Conservation (phyloP, 2,797 vertebrate genomes). For the Epinephelus coioides region DNA sequence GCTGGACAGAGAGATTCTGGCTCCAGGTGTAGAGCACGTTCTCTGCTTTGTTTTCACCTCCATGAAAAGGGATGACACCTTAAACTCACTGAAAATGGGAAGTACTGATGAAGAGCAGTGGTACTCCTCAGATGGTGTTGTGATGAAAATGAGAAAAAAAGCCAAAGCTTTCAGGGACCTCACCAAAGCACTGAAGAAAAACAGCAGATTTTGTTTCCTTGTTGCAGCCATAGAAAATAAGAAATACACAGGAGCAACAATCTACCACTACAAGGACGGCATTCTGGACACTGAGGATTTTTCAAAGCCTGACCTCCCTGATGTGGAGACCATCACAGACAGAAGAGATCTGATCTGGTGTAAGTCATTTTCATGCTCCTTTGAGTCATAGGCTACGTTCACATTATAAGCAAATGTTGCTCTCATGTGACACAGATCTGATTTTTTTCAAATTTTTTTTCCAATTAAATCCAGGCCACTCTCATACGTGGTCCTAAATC, state of each 20-base stretch:
- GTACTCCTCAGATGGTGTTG: slow-evolving; percentile 5
- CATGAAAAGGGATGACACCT: not conserved
- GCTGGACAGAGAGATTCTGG: slow-evolving; percentile 33
- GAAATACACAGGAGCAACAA: slow-evolving; percentile 44
- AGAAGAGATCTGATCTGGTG: not conserved
- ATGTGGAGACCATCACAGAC: not conserved
- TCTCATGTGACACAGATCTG: no score
- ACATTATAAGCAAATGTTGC: no score
- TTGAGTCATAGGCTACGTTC: no score
- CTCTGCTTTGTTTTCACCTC: slow-evolving; percentile 59
- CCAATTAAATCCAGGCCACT: no score
- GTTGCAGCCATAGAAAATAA: slow-evolving; percentile 11
- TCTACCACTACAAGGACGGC: slow-evolving; percentile 55
- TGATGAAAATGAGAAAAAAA: slow-evolving; percentile 20
- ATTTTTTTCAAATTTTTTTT: no score
- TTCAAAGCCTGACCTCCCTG: slow-evolving; percentile 2
- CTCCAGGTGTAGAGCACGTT: not conserved
- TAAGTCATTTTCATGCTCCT: slow-evolving; percentile 21
- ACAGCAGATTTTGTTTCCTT: slow-evolving; percentile 1
- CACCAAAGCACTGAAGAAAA: not conserved
- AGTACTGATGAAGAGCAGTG: not conserved
- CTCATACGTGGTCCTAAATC: no score
- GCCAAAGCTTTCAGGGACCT: not conserved
- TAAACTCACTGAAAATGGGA: not conserved
- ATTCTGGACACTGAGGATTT: slow-evolving; percentile 6